These are phyloP conservation scores for Mastomys coucha DNA, from an alignment of 2,113 vertebrate species.

Conservation along the genomic window DNA sequence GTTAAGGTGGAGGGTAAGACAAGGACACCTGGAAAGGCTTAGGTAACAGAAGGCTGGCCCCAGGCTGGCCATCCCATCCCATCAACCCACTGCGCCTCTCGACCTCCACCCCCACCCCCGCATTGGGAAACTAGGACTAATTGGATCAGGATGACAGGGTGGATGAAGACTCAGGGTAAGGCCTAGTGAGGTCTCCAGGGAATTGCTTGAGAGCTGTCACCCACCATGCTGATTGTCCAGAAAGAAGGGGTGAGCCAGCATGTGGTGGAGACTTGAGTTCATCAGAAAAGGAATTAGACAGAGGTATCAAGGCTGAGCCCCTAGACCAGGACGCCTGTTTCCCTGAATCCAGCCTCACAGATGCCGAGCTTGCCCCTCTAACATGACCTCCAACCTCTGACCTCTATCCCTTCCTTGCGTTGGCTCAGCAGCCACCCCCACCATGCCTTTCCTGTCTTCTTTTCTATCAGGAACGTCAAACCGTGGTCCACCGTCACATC, in stretches of 20 bases:
- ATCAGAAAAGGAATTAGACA: neutral
- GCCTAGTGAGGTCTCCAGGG: neutral
- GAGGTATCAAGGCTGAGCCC: neutral
- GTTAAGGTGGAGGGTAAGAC: neutral
- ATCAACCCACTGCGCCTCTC: too few species aligned
- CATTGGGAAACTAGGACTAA: too few species aligned
- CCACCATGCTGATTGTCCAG: neutral
- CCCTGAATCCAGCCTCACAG: neutral
- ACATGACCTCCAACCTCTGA: neutral
- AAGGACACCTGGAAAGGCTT: neutral
- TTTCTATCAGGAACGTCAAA: neutral
- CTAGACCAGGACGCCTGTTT: neutral
- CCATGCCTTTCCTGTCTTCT: neutral
- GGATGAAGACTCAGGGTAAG: fast-evolving
- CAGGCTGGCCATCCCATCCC: neutral
- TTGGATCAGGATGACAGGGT: fast-evolving
- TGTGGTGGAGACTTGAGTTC: too few species aligned
- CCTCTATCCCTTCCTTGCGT: neutral
- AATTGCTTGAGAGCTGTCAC: neutral
- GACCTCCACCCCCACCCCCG: too few species aligned
- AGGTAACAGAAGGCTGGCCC: neutral
- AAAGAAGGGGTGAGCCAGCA: too few species aligned
- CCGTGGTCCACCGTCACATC: neutral
- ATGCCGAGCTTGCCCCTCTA: neutral
- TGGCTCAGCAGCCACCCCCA: neutral